phyloP scores from a whole-genome alignment of 2,797 vertebrate genomes.

The Bradypus variegatus region DNA sequence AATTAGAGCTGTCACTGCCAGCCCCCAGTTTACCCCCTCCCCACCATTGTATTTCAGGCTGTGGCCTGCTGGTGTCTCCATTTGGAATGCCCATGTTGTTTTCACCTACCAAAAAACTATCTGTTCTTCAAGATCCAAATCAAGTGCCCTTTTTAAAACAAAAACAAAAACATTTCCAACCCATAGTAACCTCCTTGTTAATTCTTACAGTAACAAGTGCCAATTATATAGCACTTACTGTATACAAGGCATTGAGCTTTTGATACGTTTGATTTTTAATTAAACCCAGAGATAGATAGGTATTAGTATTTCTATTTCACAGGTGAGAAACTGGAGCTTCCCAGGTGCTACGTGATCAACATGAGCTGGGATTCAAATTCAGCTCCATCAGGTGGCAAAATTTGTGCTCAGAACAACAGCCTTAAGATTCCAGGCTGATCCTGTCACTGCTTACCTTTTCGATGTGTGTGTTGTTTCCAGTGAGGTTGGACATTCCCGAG shows the following conservation, averaged over 20 bases:
- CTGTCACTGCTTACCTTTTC: not conserved
- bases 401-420: not conserved
- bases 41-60: not conserved
- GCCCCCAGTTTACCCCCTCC: not conserved
- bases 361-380: not conserved
- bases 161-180: not conserved
- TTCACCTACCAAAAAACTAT: not conserved
- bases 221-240: not conserved
- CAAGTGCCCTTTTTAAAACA: not conserved
- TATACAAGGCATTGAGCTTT: not conserved
- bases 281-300: not conserved
- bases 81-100: not conserved
- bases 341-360: not conserved
- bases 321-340: slow-evolving; percentile 9
- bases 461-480: not conserved
- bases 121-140: not conserved
- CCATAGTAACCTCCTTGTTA: not conserved
- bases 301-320: slow-evolving; percentile 20
- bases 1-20: not conserved
- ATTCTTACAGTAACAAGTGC: slow-evolving; percentile 3
- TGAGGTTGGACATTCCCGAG: slow-evolving; percentile 2
- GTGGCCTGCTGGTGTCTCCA: not conserved
- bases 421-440: not conserved
- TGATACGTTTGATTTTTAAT: slow-evolving; percentile 2
- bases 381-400: not conserved